Evolutionary conservation across 2,797 vertebrate genomes (phyloP).

Genomic region (Lepus townsendii): DNA sequence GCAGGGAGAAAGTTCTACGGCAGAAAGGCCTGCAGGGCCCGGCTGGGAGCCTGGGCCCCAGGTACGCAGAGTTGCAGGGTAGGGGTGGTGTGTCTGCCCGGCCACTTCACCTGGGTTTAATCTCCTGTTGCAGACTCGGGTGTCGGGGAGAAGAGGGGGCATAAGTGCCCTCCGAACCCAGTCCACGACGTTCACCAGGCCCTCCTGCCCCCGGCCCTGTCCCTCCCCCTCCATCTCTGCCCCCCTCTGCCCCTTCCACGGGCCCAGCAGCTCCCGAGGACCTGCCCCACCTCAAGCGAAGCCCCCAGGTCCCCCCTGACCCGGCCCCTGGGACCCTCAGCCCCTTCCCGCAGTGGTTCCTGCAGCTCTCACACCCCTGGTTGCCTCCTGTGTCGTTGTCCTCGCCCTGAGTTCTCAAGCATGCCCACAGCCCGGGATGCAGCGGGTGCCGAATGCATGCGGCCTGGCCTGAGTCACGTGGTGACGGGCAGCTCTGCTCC

Average conservation of each 20-base stretch:
- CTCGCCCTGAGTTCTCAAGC: background rate
- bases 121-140: background rate
- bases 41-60: background rate
- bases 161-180: accelerated
- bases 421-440: accelerated
- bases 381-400: accelerated
- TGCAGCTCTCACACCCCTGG: background rate
- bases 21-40: accelerated
- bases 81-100: no score
- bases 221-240: background rate
- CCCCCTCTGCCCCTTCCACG: background rate
- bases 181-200: accelerated
- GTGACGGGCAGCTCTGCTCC: background rate
- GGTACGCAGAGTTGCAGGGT: no score
- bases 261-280: no score
- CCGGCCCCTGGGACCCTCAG: background rate
- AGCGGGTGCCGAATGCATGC: background rate
- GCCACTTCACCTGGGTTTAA: background rate
- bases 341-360: background rate
- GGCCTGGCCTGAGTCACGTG: background rate
- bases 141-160: accelerated
- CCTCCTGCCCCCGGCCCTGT: background rate
- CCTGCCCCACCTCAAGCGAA: no score
- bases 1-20: background rate
- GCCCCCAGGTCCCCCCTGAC: background rate